phyloP scores from a whole-genome alignment of 1,140 invertebrate species.

The Sogatella furcifera region DNA sequence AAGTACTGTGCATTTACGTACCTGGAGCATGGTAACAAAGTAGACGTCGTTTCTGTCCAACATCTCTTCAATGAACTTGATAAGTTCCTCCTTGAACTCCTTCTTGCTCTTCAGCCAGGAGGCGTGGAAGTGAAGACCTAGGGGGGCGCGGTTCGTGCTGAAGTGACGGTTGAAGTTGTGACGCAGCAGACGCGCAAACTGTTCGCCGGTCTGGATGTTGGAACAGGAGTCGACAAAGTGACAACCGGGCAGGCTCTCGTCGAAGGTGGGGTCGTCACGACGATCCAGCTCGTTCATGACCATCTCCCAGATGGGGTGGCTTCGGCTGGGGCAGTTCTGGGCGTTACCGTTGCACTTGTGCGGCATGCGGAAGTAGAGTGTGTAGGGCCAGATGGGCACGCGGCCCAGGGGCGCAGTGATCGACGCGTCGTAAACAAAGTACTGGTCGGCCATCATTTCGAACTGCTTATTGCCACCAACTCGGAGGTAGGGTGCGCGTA shows the following conservation, averaged over 20 bases:
- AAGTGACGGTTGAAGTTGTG: conserved; percentile 93
- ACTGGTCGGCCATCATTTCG: conserved; percentile 91
- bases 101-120: conserved; percentile 92
- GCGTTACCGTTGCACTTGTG: conserved; percentile 90
- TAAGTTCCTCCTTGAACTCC: conserved; percentile 82
- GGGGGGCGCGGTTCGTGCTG: conserved; percentile 80
- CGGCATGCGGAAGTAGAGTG: conserved; percentile 88
- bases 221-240: conserved; percentile 91
- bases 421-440: conserved; percentile 88
- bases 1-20: too few species aligned
- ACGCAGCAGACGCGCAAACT: conserved; percentile 73
- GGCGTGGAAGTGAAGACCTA: conserved; percentile 91
- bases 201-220: conserved; percentile 79
- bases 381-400: conserved; percentile 92
- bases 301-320: conserved; percentile 90
- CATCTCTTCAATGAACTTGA: conserved; percentile 92
- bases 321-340: conserved; percentile 75
- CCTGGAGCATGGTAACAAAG: conserved; percentile 85
- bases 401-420: conserved; percentile 81
- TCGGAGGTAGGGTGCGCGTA: conserved; percentile 79
- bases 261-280: conserved; percentile 81
- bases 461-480: conserved; percentile 92
- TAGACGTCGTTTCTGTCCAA: conserved; percentile 81
- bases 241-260: conserved; percentile 83
- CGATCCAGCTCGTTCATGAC: conserved; percentile 91